These are phyloP conservation scores for Rhogogaster chlorosoma DNA, from an alignment of 2,888 invertebrate genomes.

Conservation along the genomic window DNA sequence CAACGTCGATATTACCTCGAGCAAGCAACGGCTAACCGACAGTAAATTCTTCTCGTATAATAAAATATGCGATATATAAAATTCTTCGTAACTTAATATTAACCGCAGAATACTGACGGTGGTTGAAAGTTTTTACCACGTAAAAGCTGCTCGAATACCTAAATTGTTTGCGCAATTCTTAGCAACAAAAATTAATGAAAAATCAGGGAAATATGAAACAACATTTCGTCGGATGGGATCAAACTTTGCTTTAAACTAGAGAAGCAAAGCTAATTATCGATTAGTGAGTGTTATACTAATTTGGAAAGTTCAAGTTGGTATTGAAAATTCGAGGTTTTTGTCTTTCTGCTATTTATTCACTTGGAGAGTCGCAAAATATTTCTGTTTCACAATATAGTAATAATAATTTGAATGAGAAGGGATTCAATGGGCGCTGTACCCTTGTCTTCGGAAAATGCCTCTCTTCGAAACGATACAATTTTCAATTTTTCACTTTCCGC, in stretches of 20 bases:
- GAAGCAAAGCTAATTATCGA: not conserved
- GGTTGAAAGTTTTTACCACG: not conserved
- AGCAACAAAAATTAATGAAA: not conserved
- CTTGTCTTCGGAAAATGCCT: not conserved
- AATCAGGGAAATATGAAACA: not conserved
- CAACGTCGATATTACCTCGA: conserved; percentile 22
- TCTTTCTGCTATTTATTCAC: not conserved
- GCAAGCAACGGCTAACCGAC: conserved; percentile 15
- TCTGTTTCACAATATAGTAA: not conserved
- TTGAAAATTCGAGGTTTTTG: not conserved
- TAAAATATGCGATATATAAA: conserved; percentile 15
- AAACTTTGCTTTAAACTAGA: not conserved
- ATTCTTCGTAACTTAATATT: conserved; percentile 33
- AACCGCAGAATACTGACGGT: conserved; percentile 3
- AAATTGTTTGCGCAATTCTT: not conserved
- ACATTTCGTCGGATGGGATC: not conserved
- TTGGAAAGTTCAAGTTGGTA: not conserved
- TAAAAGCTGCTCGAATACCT: not conserved
- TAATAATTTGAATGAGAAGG: not conserved
- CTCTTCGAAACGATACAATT: conserved; percentile 3
- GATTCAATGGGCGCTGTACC: not conserved
- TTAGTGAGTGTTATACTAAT: not conserved
- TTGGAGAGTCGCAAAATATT: not conserved
- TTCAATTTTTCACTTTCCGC: conserved; percentile 14
- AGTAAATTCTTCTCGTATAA: conserved; percentile 1